These are phyloP conservation scores for Notarius lentiginosus DNA, from an alignment of 2,113 vertebrate genomes.

Conservation along the genomic window DNA sequence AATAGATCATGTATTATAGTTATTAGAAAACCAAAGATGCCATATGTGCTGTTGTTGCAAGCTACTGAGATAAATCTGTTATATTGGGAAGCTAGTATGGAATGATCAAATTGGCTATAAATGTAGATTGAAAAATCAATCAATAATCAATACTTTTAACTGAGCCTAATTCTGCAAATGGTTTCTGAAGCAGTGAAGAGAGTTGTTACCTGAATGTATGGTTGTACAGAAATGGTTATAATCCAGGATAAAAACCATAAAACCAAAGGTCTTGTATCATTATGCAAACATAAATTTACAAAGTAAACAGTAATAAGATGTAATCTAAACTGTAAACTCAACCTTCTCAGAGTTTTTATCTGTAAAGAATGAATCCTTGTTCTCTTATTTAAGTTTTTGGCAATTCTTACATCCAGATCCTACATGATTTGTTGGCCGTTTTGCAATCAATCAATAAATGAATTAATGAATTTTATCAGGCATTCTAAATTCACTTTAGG, in stretches of 20 bases:
- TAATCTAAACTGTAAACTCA: not conserved
- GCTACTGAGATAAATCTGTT: not conserved
- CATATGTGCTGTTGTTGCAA: not conserved
- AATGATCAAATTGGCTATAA: not conserved
- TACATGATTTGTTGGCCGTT: no score
- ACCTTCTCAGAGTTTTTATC: not conserved
- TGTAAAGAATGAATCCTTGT: not conserved
- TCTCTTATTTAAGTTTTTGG: not conserved
- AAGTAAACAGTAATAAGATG: not conserved
- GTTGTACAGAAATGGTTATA: not conserved
- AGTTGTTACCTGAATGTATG: not conserved
- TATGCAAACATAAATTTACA: not conserved
- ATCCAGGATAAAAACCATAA: not conserved
- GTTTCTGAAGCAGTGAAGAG: not conserved
- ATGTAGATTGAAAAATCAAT: no score
- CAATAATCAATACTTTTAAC: no score
- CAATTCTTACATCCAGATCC: not conserved
- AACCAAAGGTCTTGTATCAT: not conserved
- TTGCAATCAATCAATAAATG: no score
- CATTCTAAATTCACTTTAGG: no score
- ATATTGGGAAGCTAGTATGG: not conserved
- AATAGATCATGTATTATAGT: not conserved
- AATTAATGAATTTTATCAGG: no score
- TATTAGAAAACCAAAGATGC: not conserved
- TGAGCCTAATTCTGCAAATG: not conserved